Percentiles rank a stretch among this genome's conserved stretches.
These are phyloP conservation scores for Rotaria sp. DNA, from an alignment of 2,888 invertebrate species.

Conservation along the genomic window DNA sequence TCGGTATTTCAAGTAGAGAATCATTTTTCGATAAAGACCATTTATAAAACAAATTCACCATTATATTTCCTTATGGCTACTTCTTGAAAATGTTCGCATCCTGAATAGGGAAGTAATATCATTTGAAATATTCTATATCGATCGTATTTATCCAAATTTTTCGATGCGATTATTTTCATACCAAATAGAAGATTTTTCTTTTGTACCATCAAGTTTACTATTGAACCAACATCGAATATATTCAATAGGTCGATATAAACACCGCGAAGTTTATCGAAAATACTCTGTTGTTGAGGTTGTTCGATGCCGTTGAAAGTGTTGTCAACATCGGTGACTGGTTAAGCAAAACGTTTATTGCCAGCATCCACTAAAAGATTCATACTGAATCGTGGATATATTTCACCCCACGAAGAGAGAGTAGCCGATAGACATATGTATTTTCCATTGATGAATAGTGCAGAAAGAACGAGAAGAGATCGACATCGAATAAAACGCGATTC, in stretches of 20 bases:
- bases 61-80: background rate
- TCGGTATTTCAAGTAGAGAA: no score
- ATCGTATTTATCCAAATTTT: conserved; percentile 72
- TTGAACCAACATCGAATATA: conserved; percentile 66
- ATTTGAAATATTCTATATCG: conserved; percentile 68
- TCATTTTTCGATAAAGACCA: no score
- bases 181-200: conserved; percentile 74
- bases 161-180: conserved; percentile 71
- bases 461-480: conserved; percentile 68
- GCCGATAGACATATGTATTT: conserved; percentile 64
- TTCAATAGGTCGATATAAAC: conserved; percentile 68
- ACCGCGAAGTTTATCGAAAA: conserved; percentile 63
- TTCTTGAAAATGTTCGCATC: conserved; percentile 72
- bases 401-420: conserved; percentile 68
- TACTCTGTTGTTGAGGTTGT: conserved; percentile 52
- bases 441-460: conserved; percentile 69
- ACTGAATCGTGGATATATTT: conserved; percentile 67
- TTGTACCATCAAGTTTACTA: conserved; percentile 76
- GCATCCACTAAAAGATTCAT: conserved; percentile 59
- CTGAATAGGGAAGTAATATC: conserved; percentile 69
- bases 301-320: no score
- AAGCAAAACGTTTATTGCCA: conserved; percentile 44
- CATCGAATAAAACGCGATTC: conserved; percentile 69
- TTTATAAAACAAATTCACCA: no score
- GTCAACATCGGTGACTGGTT: background rate